A percentile compares a stretch with the other conserved stretches of the same genome.
Conservation (phyloP, 2,113 vertebrate genomes). For the Phyllopteryx taeniolatus region DNA sequence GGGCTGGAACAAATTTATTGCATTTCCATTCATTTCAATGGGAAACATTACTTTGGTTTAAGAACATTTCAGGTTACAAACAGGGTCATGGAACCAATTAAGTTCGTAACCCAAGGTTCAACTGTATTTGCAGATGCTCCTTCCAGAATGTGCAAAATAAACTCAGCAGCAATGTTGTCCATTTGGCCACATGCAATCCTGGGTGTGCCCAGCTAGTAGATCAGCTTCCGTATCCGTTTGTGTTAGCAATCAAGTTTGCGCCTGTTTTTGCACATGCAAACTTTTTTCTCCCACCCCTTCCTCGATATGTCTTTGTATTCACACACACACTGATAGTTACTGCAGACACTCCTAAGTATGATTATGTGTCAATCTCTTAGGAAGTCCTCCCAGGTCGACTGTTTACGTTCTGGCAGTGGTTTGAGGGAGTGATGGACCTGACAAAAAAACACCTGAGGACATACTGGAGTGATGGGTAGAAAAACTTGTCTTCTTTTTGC, state of each 20-base stretch:
- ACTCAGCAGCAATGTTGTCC: background rate
- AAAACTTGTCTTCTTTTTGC: background rate
- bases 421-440: slow-evolving; percentile 93
- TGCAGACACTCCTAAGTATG: background rate
- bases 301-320: background rate
- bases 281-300: slow-evolving; percentile 4
- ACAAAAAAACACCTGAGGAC: slow-evolving; percentile 88
- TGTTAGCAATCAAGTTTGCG: background rate
- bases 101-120: too few species aligned
- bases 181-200: background rate
- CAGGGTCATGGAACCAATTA: too few species aligned
- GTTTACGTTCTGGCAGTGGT: slow-evolving; percentile 99
- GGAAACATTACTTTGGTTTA: too few species aligned
- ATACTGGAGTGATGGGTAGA: slow-evolving; percentile 91
- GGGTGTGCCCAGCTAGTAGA: background rate
- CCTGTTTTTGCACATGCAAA: background rate
- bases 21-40: too few species aligned
- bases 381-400: slow-evolving; percentile 87
- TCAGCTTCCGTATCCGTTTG: background rate
- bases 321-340: background rate
- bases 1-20: too few species aligned
- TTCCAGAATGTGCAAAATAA: too few species aligned
- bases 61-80: too few species aligned
- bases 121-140: too few species aligned
- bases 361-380: slow-evolving; percentile 58